A percentile compares a stretch with the other conserved stretches of the same genome.
These are phyloP conservation scores for Paratilapia polleni DNA, from an alignment of 2,113 vertebrate genomes.

Conservation along the genomic window DNA sequence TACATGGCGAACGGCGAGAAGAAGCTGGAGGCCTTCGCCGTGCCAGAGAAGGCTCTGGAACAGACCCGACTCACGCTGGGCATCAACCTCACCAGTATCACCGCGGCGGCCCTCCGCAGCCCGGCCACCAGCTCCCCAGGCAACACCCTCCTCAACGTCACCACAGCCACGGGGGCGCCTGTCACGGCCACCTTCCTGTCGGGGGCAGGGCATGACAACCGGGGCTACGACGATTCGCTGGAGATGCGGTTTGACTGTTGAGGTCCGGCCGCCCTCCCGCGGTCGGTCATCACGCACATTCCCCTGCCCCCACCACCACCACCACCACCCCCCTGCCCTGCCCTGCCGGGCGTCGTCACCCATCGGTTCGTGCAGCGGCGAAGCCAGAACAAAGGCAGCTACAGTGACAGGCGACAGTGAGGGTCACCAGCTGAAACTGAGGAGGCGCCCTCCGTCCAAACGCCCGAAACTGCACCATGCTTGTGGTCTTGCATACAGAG, in stretches of 20 bases:
- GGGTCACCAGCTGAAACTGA: slow-evolving; percentile 41
- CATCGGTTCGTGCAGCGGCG: slow-evolving; percentile 45
- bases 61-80: slow-evolving; percentile 98
- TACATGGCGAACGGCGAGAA: slow-evolving; percentile 99
- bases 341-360: slow-evolving; percentile 37
- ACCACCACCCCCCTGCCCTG: not conserved
- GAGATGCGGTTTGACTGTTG: slow-evolving; percentile 99
- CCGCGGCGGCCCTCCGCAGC: slow-evolving; percentile 89
- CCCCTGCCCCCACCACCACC: slow-evolving; percentile 9
- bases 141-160: slow-evolving; percentile 94
- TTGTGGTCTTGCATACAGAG: slow-evolving; percentile 77
- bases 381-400: slow-evolving; percentile 89
- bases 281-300: slow-evolving; percentile 69
- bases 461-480: slow-evolving; percentile 71
- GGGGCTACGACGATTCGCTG: slow-evolving; percentile 95
- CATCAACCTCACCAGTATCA: slow-evolving; percentile 99
- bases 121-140: slow-evolving; percentile 87
- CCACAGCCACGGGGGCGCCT: slow-evolving; percentile 89
- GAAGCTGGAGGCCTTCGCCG: slow-evolving; percentile 99
- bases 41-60: slow-evolving; percentile 99
- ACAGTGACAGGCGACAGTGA: slow-evolving; percentile 83
- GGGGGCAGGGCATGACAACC: slow-evolving; percentile 88
- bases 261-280: slow-evolving; percentile 55
- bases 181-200: slow-evolving; percentile 78
- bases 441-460: slow-evolving; percentile 20